phyloP scores from a whole-genome alignment of 1,140 invertebrate species.

The Agrypnia vestita region DNA sequence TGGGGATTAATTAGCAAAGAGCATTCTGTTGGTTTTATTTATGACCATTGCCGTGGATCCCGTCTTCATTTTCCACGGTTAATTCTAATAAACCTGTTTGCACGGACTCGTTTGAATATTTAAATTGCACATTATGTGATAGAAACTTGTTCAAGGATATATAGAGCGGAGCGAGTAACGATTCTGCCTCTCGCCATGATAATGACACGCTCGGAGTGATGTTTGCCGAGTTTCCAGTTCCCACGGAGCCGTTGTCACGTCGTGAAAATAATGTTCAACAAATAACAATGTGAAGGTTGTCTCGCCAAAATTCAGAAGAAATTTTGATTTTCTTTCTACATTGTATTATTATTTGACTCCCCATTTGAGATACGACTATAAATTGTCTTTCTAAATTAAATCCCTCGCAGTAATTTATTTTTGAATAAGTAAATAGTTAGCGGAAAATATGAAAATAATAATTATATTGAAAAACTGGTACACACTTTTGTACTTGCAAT shows the following conservation, averaged over 20 bases:
- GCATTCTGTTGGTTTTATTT: too few relatives aligned
- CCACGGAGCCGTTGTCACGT: background rate
- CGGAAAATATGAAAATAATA: too few relatives aligned
- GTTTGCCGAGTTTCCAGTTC: background rate
- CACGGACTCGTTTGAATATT: background rate
- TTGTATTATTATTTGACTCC: background rate
- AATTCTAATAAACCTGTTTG: background rate
- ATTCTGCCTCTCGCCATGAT: background rate
- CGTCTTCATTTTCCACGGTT: too few relatives aligned
- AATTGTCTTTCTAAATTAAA: too few relatives aligned
- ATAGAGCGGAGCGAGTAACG: background rate
- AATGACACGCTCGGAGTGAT: background rate
- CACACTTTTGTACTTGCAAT: too few relatives aligned
- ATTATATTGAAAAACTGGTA: too few relatives aligned
- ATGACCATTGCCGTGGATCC: too few relatives aligned
- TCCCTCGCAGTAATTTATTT: too few relatives aligned
- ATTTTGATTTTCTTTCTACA: background rate
- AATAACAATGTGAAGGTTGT: conserved; percentile 1
- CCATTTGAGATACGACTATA: too few relatives aligned
- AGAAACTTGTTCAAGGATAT: conserved; percentile 6
- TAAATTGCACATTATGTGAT: background rate
- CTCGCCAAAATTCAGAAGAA: background rate
- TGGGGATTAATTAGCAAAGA: too few relatives aligned
- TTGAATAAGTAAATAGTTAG: too few relatives aligned
- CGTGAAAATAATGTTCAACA: background rate